Evolutionary conservation across 2,888 invertebrate species (phyloP).

Genomic region (Trypoxylon attenuatum): DNA sequence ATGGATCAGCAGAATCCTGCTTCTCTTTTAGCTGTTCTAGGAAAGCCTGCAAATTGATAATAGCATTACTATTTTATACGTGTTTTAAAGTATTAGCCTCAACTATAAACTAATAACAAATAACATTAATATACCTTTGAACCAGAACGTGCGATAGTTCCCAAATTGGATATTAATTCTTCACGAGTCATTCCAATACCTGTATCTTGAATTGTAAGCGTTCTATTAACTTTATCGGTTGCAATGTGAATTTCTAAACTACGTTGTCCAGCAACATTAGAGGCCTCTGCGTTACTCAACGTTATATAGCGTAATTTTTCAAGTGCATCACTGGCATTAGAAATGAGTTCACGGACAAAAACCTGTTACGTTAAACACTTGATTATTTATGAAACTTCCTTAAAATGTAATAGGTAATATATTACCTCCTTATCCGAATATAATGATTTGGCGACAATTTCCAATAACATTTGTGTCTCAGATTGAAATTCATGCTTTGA

Average conservation of each 20-base stretch:
- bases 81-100: too few relatives aligned
- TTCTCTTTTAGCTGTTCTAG: constrained; percentile 87
- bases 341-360: constrained; percentile 95
- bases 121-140: constrained; percentile 81
- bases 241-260: constrained; percentile 90
- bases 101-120: not conserved
- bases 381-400: not conserved
- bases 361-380: constrained; percentile 77
- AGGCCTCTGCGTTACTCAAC: constrained; percentile 75
- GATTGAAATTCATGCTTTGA: constrained; percentile 95
- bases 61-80: too few relatives aligned
- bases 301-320: constrained; percentile 93
- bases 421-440: constrained; percentile 97
- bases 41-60: constrained; percentile 79
- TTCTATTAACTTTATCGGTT: constrained; percentile 90
- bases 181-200: constrained; percentile 97
- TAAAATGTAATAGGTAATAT: not conserved
- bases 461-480: constrained; percentile 94
- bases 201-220: constrained; percentile 92
- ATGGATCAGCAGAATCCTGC: constrained; percentile 79
- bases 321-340: constrained; percentile 97
- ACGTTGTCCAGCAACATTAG: constrained; percentile 78
- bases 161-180: constrained; percentile 92
- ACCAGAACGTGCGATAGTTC: constrained; percentile 96
- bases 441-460: constrained; percentile 97